A percentile compares a stretch with the other conserved stretches of the same genome.
Evolutionary conservation across 2,113 vertebrate species (phyloP).

Genomic region (Perca flavescens): DNA sequence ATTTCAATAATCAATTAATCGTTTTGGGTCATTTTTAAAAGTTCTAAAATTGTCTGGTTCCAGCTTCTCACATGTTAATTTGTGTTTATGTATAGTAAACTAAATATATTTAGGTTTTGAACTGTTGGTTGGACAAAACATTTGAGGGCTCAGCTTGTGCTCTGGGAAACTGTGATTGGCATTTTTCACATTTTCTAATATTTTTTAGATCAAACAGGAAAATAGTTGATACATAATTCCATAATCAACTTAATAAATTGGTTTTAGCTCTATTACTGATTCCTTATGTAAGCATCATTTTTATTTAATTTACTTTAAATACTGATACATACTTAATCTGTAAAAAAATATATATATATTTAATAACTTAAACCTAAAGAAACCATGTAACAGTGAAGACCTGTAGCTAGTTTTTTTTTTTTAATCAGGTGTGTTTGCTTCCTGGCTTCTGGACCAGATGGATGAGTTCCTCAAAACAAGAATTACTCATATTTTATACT

Average conservation of each 20-base stretch:
- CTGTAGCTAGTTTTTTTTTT: background rate
- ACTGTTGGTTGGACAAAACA: background rate
- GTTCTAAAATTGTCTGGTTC: background rate
- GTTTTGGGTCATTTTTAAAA: too few species aligned
- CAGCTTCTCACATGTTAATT: background rate
- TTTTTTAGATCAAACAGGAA: background rate
- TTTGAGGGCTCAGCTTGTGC: background rate
- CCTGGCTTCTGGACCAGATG: background rate
- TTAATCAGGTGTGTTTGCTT: background rate
- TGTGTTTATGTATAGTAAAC: background rate
- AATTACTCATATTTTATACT: background rate
- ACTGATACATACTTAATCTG: background rate
- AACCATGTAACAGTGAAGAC: background rate
- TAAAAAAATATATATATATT: background rate
- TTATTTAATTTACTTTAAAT: background rate
- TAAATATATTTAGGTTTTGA: background rate
- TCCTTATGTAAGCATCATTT: background rate
- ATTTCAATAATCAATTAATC: too few species aligned
- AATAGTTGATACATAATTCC: background rate
- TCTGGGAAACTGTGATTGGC: background rate
- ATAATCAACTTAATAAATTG: background rate
- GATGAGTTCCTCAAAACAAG: background rate
- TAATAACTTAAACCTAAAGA: background rate
- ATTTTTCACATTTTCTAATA: background rate
- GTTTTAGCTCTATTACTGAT: background rate